Conservation (phyloP, 2,888 invertebrate genomes). For the Acanthosepion esculentum region DNA sequence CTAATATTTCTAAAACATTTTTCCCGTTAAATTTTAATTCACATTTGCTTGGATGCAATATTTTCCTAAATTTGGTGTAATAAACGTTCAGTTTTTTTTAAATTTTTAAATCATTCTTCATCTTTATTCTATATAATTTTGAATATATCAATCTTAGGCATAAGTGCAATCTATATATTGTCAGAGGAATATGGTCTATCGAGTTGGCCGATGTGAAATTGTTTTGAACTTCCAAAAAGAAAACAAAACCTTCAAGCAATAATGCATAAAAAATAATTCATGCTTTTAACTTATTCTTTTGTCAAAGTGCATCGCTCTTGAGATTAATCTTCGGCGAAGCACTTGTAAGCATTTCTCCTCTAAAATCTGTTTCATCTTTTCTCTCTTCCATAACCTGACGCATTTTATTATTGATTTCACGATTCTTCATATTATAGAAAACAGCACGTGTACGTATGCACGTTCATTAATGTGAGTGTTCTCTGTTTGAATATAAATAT, state of each 20-base stretch:
- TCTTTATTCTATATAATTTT: not conserved
- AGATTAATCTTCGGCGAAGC: not conserved
- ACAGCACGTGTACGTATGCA: not conserved
- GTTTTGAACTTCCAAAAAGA: no score
- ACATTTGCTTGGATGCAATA: no score
- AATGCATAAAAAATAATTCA: not conserved
- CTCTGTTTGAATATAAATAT: not conserved
- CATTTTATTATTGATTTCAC: not conserved
- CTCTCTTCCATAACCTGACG: not conserved
- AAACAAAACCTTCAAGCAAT: not conserved
- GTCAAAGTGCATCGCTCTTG: not conserved
- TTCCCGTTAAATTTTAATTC: no score
- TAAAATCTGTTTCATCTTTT: not conserved
- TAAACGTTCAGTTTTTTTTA: no score
- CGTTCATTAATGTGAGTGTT: not conserved
- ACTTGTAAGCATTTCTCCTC: not conserved
- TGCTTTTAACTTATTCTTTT: slow-evolving; percentile 3
- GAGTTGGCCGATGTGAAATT: not conserved
- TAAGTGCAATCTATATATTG: not conserved
- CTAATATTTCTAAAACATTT: no score
- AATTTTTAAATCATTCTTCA: no score
- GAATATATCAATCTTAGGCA: not conserved
- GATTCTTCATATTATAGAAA: not conserved
- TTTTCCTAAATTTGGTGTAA: no score
- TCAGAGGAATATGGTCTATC: not conserved